Percentiles rank a stretch among this genome's conserved stretches.
These are phyloP conservation scores for Helarctos malayanus DNA, from an alignment of 2,797 vertebrate genomes.

Conservation along the genomic window DNA sequence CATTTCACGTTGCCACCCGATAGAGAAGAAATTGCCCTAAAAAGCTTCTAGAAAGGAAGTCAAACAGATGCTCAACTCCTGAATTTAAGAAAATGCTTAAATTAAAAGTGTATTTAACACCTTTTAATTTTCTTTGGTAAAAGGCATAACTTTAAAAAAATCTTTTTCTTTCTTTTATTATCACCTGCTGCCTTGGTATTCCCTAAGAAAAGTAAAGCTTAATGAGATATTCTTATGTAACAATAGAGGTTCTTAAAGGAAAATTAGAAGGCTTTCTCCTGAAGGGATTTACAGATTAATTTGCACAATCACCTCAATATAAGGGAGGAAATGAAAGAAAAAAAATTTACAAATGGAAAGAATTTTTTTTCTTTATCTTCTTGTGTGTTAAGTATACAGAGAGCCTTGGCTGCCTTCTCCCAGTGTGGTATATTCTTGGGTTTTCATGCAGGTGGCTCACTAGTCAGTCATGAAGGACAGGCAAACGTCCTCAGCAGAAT, in stretches of 20 bases:
- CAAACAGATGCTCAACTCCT: slow-evolving; percentile 26
- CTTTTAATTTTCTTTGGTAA: slow-evolving; percentile 55
- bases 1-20: neutral
- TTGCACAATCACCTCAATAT: slow-evolving; percentile 8
- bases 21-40: neutral
- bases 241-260: slow-evolving; percentile 47
- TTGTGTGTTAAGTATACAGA: neutral
- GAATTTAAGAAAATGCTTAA: slow-evolving; percentile 59
- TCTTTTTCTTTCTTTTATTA: slow-evolving; percentile 50
- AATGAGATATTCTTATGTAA: slow-evolving; percentile 58
- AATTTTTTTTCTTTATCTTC: neutral
- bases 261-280: slow-evolving; percentile 53
- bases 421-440: neutral
- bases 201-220: slow-evolving; percentile 26
- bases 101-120: slow-evolving; percentile 64
- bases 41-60: neutral
- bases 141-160: slow-evolving; percentile 51
- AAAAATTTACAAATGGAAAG: neutral
- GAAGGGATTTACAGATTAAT: slow-evolving; percentile 53
- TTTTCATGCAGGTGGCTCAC: neutral
- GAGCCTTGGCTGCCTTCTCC: neutral
- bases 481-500: neutral
- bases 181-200: slow-evolving; percentile 36
- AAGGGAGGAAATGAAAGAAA: slow-evolving; percentile 46
- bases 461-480: neutral